These are phyloP conservation scores for Fopius arisanus DNA, from an alignment of 1,140 invertebrate genomes.

Conservation along the genomic window DNA sequence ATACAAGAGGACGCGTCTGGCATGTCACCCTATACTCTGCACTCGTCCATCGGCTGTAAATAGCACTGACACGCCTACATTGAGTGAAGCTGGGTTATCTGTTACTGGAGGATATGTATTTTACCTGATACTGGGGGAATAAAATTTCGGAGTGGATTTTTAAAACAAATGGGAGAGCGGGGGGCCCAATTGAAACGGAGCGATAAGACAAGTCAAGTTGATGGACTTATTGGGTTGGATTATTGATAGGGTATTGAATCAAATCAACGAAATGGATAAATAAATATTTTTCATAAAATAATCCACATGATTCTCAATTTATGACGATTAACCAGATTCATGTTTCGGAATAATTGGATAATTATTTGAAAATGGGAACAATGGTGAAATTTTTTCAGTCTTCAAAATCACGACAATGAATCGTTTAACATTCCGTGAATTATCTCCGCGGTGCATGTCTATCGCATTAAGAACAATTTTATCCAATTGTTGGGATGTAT, in stretches of 20 bases:
- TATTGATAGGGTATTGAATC: background rate
- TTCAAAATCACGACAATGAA: background rate
- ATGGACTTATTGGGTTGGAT: background rate
- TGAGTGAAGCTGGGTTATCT: conserved; percentile 21
- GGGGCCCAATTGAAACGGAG: too few species aligned
- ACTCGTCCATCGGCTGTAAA: conserved; percentile 24
- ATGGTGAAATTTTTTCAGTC: background rate
- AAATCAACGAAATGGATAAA: background rate
- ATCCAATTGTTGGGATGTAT: background rate
- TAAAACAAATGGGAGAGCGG: too few species aligned
- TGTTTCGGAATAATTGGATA: background rate
- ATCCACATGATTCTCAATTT: too few species aligned
- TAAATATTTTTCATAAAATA: too few species aligned
- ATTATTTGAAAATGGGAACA: background rate
- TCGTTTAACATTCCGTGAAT: background rate
- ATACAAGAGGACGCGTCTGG: conserved; percentile 15
- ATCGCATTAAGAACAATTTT: conserved; percentile 6
- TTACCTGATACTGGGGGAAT: conserved; percentile 7
- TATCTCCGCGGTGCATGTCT: background rate
- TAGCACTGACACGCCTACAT: conserved; percentile 29
- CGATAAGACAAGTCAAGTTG: too few species aligned
- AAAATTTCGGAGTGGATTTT: too few species aligned
- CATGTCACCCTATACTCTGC: conserved; percentile 12
- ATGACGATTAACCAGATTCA: too few species aligned
- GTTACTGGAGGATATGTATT: conserved; percentile 7